Base-by-base conservation (phyloP, 1,140 invertebrate genomes). In the Bombus terrestris region DNA sequence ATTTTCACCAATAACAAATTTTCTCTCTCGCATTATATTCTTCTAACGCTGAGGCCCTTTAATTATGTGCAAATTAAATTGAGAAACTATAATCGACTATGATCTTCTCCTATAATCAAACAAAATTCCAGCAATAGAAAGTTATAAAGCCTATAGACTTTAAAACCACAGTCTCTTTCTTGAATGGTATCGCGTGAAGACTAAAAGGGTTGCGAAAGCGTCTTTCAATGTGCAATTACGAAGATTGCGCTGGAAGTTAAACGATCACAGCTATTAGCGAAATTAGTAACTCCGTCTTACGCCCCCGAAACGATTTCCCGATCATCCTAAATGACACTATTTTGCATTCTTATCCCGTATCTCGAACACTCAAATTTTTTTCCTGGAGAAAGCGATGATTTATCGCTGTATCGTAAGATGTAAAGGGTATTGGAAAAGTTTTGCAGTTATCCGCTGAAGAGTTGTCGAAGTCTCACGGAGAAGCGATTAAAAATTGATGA, bases 401-500 rank as follows among this genome's bases (percentile, higher is more conserved):
- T n/a, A 59, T 76, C 25, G 28, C 35, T 37, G 74, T 59, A 37
- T 59, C 12, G 53, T 25, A 8, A 47, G 32, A 75, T 75, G 47
- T 59, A 59, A 59, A 76, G 53, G 4, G 53, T 59, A 76, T 59
- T 59, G 74, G 74, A 59, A 64, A 78, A 78, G 76, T 78, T 78
- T 66, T 32, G n/a, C 39, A 64, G 57, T 78, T 78, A 66, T 41
- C n/a, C 59, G 59, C 10, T 71, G 64, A 71, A 39, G 41, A 47
- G 41, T 80, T 43, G 41, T 78, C n/a, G 59, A 32, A 62, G 32
- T 5, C 25, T n/a, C 32, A 25, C 59, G 35, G 53, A 76, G 74
- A 3, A 8, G 43, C 25, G 66, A 80, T 80, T 80, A 80, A 80
- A 80, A 71, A 68, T 68, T 69, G 66, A 80, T 32, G 66, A 53